phyloP scores from a whole-genome alignment of 2,888 invertebrate genomes.

The Stenichneumon culpator region DNA sequence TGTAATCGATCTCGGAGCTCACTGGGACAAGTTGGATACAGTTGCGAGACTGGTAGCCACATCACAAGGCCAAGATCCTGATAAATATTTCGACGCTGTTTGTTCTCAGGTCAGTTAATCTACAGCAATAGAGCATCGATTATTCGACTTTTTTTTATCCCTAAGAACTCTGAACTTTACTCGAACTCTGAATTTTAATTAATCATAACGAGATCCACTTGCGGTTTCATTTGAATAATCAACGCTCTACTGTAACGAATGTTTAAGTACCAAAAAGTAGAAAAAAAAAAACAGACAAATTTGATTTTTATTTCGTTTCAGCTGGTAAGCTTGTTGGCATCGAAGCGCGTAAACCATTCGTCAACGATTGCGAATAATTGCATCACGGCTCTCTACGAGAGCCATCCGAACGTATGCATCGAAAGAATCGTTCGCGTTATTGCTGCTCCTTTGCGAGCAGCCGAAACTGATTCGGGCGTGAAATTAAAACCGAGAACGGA shows the following conservation, averaged over 20 bases:
- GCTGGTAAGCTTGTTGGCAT: conserved; percentile 85
- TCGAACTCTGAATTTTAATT: not conserved
- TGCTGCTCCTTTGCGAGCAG: conserved; percentile 77
- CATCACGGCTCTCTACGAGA: conserved; percentile 86
- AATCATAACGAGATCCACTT: not conserved
- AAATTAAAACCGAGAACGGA: conserved; percentile 73
- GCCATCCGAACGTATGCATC: conserved; percentile 84
- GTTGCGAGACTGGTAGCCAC: conserved; percentile 88
- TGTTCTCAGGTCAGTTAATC: conserved; percentile 81
- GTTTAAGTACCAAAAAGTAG: not conserved
- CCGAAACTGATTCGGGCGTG: not conserved
- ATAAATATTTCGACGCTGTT: conserved; percentile 86
- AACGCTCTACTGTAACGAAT: not conserved
- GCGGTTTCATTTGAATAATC: not conserved
- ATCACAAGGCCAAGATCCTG: conserved; percentile 85
- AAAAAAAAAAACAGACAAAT: not conserved
- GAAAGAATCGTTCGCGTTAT: conserved; percentile 83
- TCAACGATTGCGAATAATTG: conserved; percentile 87
- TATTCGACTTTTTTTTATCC: conserved; percentile 1
- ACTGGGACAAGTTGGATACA: conserved; percentile 90
- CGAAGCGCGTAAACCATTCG: conserved; percentile 85
- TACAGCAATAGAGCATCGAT: conserved; percentile 23
- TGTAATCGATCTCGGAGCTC: conserved; percentile 86
- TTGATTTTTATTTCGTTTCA: conserved; percentile 80
- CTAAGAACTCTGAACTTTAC: not conserved